A percentile compares a stretch with the other conserved stretches of the same genome.
Conservation (phyloP, 2,113 vertebrate genomes). For the Mormyrus lacerda region DNA sequence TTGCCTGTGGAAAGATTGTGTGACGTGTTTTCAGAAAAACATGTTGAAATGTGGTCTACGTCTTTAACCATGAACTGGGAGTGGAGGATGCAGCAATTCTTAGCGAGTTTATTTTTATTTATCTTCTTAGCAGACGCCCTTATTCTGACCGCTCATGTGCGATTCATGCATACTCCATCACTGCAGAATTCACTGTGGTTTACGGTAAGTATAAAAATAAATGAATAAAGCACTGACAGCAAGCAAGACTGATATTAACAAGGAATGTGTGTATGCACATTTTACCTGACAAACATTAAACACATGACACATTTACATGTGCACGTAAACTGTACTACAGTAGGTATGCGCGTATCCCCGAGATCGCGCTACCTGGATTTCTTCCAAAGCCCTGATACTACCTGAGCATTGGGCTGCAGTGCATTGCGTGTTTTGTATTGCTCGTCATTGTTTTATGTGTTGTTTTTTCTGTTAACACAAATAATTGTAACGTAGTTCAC, state of each 20-base stretch:
- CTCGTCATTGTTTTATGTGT: no score
- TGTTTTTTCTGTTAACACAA: no score
- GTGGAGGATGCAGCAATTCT: constrained; percentile 8
- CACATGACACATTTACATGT: background rate
- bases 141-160: no score
- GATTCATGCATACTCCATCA: background rate
- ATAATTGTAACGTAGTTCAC: no score
- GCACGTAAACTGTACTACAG: no score
- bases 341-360: no score
- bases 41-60: constrained; percentile 5
- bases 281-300: background rate
- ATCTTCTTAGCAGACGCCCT: background rate
- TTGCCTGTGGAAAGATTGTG: background rate
- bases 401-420: no score
- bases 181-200: background rate
- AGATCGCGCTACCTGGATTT: no score
- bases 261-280: background rate
- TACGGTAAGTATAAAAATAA: background rate
- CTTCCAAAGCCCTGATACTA: no score
- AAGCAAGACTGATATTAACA: background rate
- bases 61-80: constrained; percentile 11
- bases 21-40: background rate
- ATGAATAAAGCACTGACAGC: background rate
- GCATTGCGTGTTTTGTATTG: no score
- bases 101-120: constrained; percentile 6